Conservation (phyloP, 2,888 invertebrate species). For the Parnassius smintheus region DNA sequence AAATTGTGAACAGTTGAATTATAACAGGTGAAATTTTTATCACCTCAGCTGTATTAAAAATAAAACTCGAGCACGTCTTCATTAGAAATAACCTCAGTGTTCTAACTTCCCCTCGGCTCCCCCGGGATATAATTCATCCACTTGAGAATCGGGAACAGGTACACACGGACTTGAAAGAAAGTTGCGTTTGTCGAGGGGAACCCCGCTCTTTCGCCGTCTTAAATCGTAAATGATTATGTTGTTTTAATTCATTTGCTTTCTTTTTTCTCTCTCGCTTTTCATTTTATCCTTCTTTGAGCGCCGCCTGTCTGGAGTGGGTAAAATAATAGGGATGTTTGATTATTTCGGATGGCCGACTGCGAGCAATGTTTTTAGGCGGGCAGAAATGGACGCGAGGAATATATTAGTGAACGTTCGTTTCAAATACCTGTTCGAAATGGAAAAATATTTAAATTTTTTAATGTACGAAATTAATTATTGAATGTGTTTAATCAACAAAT, state of each 20-base stretch:
- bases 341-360: neutral
- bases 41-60: constrained; percentile 65
- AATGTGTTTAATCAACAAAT: neutral
- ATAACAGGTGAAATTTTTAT: constrained; percentile 62
- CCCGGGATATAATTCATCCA: constrained; percentile 78
- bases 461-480: neutral
- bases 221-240: constrained; percentile 79
- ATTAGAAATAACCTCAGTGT: constrained; percentile 66
- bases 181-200: constrained; percentile 73
- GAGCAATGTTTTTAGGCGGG: constrained; percentile 28
- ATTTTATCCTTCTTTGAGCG: constrained; percentile 67
- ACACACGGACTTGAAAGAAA: constrained; percentile 77
- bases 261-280: constrained; percentile 61
- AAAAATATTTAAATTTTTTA: neutral
- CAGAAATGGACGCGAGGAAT: constrained; percentile 35
- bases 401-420: neutral
- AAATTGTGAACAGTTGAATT: neutral
- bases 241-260: constrained; percentile 79
- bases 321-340: constrained; percentile 46
- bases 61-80: constrained; percentile 70
- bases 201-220: constrained; percentile 62
- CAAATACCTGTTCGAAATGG: neutral
- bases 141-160: constrained; percentile 77
- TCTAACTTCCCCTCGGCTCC: constrained; percentile 62
- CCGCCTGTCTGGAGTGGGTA: constrained; percentile 73